Percentiles rank a stretch among this genome's conserved stretches.
Conservation (phyloP, 2,113 vertebrate species). For the Urocitellus parryii region DNA sequence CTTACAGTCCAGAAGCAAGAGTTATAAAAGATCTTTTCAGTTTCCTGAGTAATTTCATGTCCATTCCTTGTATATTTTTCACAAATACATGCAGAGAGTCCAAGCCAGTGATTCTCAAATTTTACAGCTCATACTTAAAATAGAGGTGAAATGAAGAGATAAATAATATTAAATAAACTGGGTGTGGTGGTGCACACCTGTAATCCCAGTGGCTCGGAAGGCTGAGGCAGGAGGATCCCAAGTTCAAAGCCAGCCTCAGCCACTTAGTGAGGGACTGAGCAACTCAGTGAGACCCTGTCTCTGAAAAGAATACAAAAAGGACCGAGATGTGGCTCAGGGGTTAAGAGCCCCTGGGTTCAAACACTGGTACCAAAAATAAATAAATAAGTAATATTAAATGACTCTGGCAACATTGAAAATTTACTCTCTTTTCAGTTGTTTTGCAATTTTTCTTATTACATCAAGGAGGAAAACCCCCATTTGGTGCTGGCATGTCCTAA, state of each 20-base stretch:
- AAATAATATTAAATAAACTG: not conserved
- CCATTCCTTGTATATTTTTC: not conserved
- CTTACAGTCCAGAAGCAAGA: not conserved
- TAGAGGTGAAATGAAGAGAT: not conserved
- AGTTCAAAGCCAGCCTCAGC: too few relatives aligned
- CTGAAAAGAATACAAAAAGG: too few relatives aligned
- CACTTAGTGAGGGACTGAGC: too few relatives aligned
- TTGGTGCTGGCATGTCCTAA: not conserved
- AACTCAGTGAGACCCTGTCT: too few relatives aligned
- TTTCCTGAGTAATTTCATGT: slow-evolving; percentile 30
- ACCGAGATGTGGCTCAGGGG: too few relatives aligned
- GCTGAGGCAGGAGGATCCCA: too few relatives aligned
- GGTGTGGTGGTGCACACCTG: too few relatives aligned
- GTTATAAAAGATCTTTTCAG: not conserved
- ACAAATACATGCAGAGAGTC: not conserved
- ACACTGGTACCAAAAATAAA: too few relatives aligned
- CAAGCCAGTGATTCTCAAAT: not conserved
- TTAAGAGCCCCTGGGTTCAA: too few relatives aligned
- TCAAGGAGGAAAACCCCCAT: not conserved
- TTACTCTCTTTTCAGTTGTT: not conserved
- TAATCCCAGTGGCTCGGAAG: too few relatives aligned
- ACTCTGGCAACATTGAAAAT: not conserved
- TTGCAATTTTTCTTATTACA: not conserved
- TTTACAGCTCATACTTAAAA: not conserved
- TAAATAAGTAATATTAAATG: not conserved